phyloP scores from a whole-genome alignment of 1,140 invertebrate genomes.

The Bombus sibiricus region DNA sequence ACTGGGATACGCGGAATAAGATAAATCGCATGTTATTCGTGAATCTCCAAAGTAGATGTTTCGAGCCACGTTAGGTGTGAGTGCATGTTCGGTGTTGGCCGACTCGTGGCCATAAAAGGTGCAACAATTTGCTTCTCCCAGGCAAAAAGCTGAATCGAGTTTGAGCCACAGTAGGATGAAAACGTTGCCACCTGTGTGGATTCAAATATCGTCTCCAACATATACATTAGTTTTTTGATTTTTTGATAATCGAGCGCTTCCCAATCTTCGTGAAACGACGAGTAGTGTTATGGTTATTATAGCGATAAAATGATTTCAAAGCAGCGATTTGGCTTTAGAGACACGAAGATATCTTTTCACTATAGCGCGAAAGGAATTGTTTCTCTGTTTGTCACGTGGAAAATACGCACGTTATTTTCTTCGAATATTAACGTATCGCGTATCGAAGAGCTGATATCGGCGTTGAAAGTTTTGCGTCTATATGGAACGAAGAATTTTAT shows the following conservation, averaged over 20 bases:
- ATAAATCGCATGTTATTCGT: constrained; percentile 16
- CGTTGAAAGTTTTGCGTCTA: too few species aligned
- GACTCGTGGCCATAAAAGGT: constrained; percentile 31
- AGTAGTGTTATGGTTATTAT: too few species aligned
- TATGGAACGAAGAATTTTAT: too few species aligned
- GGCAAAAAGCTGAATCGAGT: constrained; percentile 13
- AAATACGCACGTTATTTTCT: too few species aligned
- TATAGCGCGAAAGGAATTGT: too few species aligned
- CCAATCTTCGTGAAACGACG: accelerated
- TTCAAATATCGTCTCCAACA: constrained; percentile 7
- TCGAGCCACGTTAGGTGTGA: constrained; percentile 38
- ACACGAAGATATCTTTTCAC: too few species aligned
- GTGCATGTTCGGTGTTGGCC: not conserved
- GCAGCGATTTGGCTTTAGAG: not conserved
- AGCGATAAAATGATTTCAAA: not conserved
- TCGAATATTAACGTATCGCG: too few species aligned
- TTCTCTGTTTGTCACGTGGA: not conserved
- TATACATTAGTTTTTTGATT: not conserved
- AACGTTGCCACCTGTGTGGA: constrained; percentile 7
- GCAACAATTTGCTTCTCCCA: constrained; percentile 34
- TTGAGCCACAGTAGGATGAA: not conserved
- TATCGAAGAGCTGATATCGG: too few species aligned
- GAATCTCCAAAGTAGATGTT: not conserved
- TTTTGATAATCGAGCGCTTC: not conserved
- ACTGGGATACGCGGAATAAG: not conserved